Evolutionary conservation across 92 coral and sea anemone species (phyloP).

Genomic region (Siderastrea radians): DNA sequence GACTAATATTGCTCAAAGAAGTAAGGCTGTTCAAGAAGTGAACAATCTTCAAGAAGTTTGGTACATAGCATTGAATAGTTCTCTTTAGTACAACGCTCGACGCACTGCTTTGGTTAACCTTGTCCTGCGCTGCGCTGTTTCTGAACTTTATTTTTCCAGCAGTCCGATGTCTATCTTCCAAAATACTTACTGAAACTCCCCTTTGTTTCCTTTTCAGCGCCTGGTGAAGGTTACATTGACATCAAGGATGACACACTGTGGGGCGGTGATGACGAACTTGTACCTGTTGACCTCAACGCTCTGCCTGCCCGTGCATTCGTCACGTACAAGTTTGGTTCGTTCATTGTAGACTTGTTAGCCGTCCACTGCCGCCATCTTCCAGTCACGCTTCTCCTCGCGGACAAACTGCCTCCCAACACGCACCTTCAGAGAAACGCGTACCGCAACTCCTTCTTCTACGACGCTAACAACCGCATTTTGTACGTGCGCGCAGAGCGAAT

Average conservation of each 20-base stretch:
- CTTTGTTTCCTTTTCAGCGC: conserved; percentile 30
- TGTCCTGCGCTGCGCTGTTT: too few species aligned
- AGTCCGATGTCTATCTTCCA: too few species aligned
- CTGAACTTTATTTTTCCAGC: too few species aligned
- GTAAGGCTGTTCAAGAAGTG: too few species aligned
- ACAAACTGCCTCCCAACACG: conserved; percentile 95
- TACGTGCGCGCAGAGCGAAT: conserved; percentile 94
- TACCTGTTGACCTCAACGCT: conserved; percentile 95
- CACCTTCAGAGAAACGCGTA: conserved; percentile 95
- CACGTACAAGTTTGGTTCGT: conserved; percentile 97
- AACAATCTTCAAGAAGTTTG: too few species aligned
- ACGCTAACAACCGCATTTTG: conserved; percentile 94
- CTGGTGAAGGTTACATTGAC: conserved; percentile 97
- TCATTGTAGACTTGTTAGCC: conserved; percentile 92
- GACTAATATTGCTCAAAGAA: too few species aligned
- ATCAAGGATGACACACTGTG: conserved; percentile 98
- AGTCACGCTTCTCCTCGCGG: conserved; percentile 93
- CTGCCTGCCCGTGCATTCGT: conserved; percentile 93
- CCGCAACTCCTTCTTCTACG: conserved; percentile 97
- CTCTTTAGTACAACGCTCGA: too few species aligned
- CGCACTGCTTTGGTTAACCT: too few species aligned
- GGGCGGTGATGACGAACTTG: conserved; percentile 92
- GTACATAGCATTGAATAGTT: too few species aligned
- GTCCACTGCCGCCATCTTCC: conserved; percentile 97
- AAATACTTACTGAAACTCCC: too few species aligned